Base-by-base conservation (phyloP, 1,140 invertebrate species). In the Nephila pilipes region DNA sequence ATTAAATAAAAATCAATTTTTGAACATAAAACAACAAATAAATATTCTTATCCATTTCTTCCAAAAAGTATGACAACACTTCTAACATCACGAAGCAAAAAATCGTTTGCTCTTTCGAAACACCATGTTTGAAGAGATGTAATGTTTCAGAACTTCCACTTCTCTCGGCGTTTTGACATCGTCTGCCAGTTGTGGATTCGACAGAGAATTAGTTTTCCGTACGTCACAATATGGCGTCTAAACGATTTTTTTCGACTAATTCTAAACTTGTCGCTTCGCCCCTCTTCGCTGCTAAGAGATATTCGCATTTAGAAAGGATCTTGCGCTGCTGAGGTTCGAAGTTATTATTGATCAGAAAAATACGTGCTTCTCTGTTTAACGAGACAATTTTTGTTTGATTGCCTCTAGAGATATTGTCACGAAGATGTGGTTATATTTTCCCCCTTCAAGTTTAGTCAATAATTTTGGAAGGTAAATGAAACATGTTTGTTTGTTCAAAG, bases 211-310 rank as follows among this genome's bases (percentile, higher is more conserved):
- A 65, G 63, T 25, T 65, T 25, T 25, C n/a, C 63, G 63, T 25
- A 65, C 63, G 63, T 65, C 63, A 65, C 63, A 65, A 65, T 65
- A 65, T 65, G 63, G 63, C 63, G 63, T 65, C 63, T 25, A 10
- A 65, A 65, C 63, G 22, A 10, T 65, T 65, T 65, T 65, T n/a
- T 65, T 29, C 63, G 14, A 65, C 63, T 65, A n/a, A 65, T 65
- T 65, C 63, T 65, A 65, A 65, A 65, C 63, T 65, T 65, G 25
- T 65, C 63, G 63, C 63, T 65, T 29, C 14, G 10, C n/a, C 22
- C 63, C 10, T 14, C 25, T 12, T n/a, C 25, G 12, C 25, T 65
- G n/a, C 63, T 12, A 14, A 63, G 60, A 65, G 60, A 65, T 65
- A 65, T n/a, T 65, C n/a, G 22, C 25, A 65, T 25, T 65, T n/a